Evolutionary conservation across 1,140 invertebrate genomes (phyloP).

Genomic region (Hypsibius dujardini): DNA sequence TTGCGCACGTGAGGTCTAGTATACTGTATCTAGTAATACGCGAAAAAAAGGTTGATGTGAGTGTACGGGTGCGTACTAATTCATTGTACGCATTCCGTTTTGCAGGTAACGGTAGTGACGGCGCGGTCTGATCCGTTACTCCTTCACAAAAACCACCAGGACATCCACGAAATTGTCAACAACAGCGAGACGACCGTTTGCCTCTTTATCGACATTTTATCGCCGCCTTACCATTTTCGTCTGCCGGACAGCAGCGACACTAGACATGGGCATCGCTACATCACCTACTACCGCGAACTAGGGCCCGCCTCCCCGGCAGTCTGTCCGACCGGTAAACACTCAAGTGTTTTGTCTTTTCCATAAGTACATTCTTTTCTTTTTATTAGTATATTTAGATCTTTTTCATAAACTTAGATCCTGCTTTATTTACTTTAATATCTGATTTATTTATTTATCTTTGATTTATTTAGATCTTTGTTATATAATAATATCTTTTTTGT

Average conservation of each 20-base stretch:
- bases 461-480: no score
- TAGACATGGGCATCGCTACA: background rate
- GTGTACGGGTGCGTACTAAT: no score
- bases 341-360: background rate
- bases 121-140: background rate
- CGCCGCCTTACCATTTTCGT: conserved; percentile 1
- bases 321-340: background rate
- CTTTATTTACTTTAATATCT: no score
- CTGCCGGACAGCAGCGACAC: background rate
- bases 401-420: no score
- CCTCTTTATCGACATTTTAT: conserved; percentile 1
- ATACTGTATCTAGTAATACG: no score
- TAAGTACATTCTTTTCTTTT: background rate
- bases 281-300: background rate
- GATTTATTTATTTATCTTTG: no score
- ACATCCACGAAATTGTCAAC: conserved; percentile 3
- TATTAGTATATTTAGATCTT: background rate
- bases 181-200: background rate
- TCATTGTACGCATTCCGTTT: background rate
- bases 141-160: background rate
- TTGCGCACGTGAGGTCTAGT: no score
- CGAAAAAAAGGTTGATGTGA: no score
- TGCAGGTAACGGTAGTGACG: background rate
- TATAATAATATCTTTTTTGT: no score
- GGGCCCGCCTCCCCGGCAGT: conserved; percentile 13